Conservation (phyloP, 2,113 vertebrate species). For the Ornithorhynchus anatinus region DNA sequence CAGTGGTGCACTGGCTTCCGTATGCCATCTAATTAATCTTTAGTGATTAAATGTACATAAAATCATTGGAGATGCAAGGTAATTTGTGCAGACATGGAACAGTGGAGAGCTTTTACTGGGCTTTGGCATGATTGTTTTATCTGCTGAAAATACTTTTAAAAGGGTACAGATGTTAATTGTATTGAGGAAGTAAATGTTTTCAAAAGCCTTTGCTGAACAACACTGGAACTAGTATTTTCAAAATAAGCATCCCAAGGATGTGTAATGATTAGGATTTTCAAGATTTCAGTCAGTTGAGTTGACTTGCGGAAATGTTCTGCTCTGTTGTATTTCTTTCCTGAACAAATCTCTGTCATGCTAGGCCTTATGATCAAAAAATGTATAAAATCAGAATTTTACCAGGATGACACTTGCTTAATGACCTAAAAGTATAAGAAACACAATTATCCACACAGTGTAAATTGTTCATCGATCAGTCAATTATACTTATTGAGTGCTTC, state of each 20-base stretch:
- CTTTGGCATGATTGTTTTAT: slow-evolving; percentile 61
- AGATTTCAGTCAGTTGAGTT: slow-evolving; percentile 4
- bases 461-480: too few relatives aligned
- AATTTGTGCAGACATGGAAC: slow-evolving; percentile 69
- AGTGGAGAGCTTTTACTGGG: slow-evolving; percentile 63
- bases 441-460: too few relatives aligned
- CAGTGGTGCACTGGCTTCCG: slow-evolving; percentile 67
- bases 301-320: background rate
- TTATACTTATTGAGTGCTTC: too few relatives aligned
- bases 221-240: too few relatives aligned
- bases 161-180: slow-evolving; percentile 63
- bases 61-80: slow-evolving; percentile 68
- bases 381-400: too few relatives aligned
- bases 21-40: slow-evolving; percentile 78
- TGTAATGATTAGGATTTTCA: too few relatives aligned
- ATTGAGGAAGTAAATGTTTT: slow-evolving; percentile 59
- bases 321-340: background rate
- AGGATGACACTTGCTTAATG: too few relatives aligned
- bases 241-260: too few relatives aligned
- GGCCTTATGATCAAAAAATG: background rate
- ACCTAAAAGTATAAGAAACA: too few relatives aligned
- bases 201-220: background rate
- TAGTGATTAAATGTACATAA: slow-evolving; percentile 77
- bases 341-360: too few relatives aligned
- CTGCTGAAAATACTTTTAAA: slow-evolving; percentile 64